These are phyloP conservation scores for Ctenopoma multispine DNA, from an alignment of 2,797 vertebrate species.

Conservation along the genomic window DNA sequence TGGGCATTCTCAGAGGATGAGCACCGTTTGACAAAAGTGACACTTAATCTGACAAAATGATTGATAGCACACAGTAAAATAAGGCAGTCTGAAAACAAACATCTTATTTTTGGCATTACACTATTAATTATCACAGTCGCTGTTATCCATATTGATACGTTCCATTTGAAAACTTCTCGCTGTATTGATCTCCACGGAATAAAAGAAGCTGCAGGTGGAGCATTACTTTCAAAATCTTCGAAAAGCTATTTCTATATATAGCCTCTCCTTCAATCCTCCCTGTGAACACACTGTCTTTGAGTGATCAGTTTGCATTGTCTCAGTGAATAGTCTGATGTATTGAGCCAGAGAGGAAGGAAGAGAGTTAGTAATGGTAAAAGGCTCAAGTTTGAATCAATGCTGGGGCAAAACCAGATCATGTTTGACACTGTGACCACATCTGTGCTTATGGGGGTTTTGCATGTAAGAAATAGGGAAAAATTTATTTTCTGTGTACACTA, in stretches of 20 bases:
- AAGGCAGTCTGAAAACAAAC: background rate
- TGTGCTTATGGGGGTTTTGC: background rate
- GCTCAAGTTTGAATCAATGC: conserved; percentile 69
- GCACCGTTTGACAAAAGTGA: background rate
- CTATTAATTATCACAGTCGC: background rate
- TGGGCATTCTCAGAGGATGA: conserved; percentile 9
- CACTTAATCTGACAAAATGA: conserved; percentile 15
- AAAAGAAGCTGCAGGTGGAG: conserved; percentile 28
- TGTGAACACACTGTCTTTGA: conserved; percentile 46
- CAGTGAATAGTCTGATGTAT: conserved; percentile 57
- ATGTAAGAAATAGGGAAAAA: conserved; percentile 20
- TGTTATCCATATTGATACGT: conserved; percentile 19
- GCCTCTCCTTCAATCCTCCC: conserved; percentile 26
- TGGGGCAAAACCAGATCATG: conserved; percentile 24
- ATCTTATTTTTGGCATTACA: background rate
- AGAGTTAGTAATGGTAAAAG: conserved; percentile 48
- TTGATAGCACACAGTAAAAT: conserved; percentile 11
- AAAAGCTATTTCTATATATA: conserved; percentile 57
- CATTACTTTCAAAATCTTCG: conserved; percentile 51
- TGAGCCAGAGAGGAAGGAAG: conserved; percentile 47
- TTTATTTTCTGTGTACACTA: background rate
- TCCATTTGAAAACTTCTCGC: conserved; percentile 29
- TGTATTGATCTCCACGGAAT: conserved; percentile 47
- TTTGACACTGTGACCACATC: conserved; percentile 45
- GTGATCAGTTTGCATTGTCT: conserved; percentile 60